A percentile compares a stretch with the other conserved stretches of the same genome.
phyloP scores from a whole-genome alignment of 2,113 vertebrate genomes.

The Petaurus breviceps region DNA sequence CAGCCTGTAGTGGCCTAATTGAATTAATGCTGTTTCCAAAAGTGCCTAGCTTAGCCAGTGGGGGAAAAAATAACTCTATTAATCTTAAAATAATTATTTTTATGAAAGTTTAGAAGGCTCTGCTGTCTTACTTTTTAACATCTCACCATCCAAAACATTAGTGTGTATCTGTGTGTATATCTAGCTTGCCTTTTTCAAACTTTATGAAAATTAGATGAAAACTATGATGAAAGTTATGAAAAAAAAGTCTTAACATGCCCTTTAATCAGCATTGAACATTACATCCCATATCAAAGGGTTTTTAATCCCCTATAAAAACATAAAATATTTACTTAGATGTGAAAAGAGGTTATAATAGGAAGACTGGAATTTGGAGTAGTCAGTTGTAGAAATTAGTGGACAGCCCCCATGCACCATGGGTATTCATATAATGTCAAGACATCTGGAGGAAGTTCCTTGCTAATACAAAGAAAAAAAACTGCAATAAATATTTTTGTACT shows the following conservation, averaged over 20 bases:
- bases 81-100: not conserved
- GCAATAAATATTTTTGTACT: not conserved
- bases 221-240: not conserved
- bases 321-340: constrained; percentile 30
- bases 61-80: not conserved
- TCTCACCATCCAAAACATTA: not conserved
- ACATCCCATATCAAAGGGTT: not conserved
- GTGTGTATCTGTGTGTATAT: not conserved
- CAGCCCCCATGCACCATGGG: not conserved
- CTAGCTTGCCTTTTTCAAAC: not conserved
- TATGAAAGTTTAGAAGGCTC: not conserved
- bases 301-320: constrained; percentile 17
- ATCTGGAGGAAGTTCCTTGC: not conserved
- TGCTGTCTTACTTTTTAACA: not conserved
- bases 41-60: not conserved
- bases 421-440: not conserved
- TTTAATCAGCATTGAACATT: not conserved
- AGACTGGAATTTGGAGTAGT: constrained; percentile 37
- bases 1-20: not conserved
- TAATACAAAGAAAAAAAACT: not conserved
- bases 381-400: not conserved
- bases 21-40: not conserved
- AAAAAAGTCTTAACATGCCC: not conserved
- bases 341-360: not conserved
- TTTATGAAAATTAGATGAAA: not conserved